Conservation (phyloP, 2,797 vertebrate species). For the Orestias chungarensis region DNA sequence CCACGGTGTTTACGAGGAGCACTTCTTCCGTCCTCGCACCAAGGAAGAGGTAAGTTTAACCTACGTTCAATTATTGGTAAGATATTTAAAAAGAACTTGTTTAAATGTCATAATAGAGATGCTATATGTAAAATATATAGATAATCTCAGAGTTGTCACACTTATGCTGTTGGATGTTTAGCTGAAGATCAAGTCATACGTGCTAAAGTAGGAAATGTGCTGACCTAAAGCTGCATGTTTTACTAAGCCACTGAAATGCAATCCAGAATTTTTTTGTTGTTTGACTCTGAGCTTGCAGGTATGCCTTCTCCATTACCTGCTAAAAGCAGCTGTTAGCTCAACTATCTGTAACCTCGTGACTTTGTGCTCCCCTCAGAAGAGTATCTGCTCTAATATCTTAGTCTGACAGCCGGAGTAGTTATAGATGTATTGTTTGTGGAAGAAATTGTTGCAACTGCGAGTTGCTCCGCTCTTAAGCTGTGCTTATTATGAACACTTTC, state of each 20-base stretch:
- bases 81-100: neutral
- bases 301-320: neutral
- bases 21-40: conserved; percentile 82
- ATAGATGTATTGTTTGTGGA: neutral
- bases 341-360: neutral
- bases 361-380: neutral
- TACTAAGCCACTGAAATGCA: neutral
- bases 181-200: neutral
- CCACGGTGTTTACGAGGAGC: conserved; percentile 80
- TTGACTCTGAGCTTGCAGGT: neutral
- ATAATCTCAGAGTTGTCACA: neutral
- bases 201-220: neutral
- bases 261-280: too few species aligned
- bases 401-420: neutral
- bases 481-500: too few species aligned
- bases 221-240: neutral
- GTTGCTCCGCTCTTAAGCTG: too few species aligned
- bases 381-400: neutral
- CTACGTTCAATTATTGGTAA: neutral
- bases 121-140: neutral
- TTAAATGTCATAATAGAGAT: neutral
- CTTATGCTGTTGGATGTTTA: neutral
- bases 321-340: too few species aligned
- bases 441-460: too few species aligned
- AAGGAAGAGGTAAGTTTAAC: conserved; percentile 83